A percentile compares a stretch with the other conserved stretches of the same genome.
phyloP scores from a whole-genome alignment of 1,140 invertebrate species.

The Lucilia cuprina region DNA sequence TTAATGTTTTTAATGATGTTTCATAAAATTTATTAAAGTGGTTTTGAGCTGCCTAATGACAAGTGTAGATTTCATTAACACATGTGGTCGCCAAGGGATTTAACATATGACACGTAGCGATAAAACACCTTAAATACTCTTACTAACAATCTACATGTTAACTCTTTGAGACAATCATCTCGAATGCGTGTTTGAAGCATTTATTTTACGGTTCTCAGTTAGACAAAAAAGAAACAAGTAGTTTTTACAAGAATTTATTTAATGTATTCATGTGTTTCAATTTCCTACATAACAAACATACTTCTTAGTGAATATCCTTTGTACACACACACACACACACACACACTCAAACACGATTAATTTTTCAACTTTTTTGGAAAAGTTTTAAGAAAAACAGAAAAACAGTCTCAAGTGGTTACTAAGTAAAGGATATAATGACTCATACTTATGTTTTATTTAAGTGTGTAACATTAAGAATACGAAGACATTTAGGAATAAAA shows the following conservation, averaged over 20 bases:
- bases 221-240: background rate
- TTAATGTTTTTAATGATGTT: slow-evolving; percentile 32
- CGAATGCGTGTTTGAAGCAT: too few species aligned
- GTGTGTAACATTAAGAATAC: background rate
- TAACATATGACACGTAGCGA: slow-evolving; percentile 12
- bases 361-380: slow-evolving; percentile 3
- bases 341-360: background rate
- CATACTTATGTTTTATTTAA: background rate
- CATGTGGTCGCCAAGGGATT: slow-evolving; percentile 30
- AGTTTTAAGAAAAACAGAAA: background rate
- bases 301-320: background rate
- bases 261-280: background rate
- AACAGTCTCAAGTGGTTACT: slow-evolving; percentile 34
- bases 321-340: background rate
- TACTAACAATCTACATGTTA: background rate
- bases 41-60: slow-evolving; percentile 28
- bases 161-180: background rate
- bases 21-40: slow-evolving; percentile 33
- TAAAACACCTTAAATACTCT: background rate
- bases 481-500: background rate
- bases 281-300: background rate
- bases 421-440: slow-evolving; percentile 29
- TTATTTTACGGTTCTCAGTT: too few species aligned
- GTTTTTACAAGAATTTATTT: background rate
- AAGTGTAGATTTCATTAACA: slow-evolving; percentile 35